Base-by-base conservation (phyloP, 1,140 invertebrate genomes). In the Trichogramma pretiosum region DNA sequence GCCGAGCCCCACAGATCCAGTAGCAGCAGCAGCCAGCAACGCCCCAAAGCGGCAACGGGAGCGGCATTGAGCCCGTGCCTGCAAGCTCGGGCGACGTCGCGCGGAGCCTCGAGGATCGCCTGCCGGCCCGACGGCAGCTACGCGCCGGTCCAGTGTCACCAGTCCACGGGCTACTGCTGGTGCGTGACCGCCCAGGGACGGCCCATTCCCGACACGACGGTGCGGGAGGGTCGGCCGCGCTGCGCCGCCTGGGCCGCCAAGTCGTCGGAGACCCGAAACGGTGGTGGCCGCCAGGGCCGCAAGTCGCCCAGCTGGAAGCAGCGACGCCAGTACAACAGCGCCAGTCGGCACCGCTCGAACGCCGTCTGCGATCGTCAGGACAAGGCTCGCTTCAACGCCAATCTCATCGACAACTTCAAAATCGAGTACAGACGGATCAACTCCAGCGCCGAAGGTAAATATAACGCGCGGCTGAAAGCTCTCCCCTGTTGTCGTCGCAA, bases 91-190 rank as follows among this genome's bases (percentile, higher is more conserved):
- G 16, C 60, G 32, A 61, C 58, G n/a, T 53, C 63, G 7, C 61
- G 63, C 32, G 44, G 55, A 0, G 57, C 59, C 23, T 53, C 61
- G 3, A 56, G 58, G 19, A 86, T 87, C 3, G 71, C 74, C 22
- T 95, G 91, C 63, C 77, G 83, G 39, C 70, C 76, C 5, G 89
- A 93, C 59, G 90, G 90, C 8, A 82, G 78, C 3, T 95, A 85
- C 65, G 79, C 84, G 2, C 77, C 86, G 5, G 78, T 89, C 30
- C 91, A 95, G 70, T 94, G 91, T 63, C 82, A 89, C 54, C 66
- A 72, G 8, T 78, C 78, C 37, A 82, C 82, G 1, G 85, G 84
- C 40, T 84, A 79, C 60, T 87, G 85, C 61, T 87, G 84, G 85
- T 95, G 91, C 66, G 88, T 90, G 19, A 87, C 84, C 3, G 76